These are phyloP conservation scores for Hypselothyrea guttata DNA, from an alignment of 2,888 invertebrate species.

Conservation along the genomic window DNA sequence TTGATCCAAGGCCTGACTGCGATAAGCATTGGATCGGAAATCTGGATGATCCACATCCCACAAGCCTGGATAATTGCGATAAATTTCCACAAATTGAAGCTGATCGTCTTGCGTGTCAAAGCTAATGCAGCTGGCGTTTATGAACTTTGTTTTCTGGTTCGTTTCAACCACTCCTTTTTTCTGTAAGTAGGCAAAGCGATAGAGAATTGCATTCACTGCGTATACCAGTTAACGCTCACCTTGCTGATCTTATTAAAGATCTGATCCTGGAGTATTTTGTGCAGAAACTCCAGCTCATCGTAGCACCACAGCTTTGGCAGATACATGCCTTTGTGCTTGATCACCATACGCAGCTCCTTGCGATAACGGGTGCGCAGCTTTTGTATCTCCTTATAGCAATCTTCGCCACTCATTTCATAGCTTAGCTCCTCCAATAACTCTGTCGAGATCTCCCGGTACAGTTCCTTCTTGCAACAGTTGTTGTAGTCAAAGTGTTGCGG, in stretches of 20 bases:
- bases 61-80: conserved; percentile 65
- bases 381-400: conserved; percentile 71
- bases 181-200: conserved; percentile 23
- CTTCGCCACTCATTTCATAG: conserved; percentile 60
- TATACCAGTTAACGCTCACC: conserved; percentile 35
- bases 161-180: conserved; percentile 68
- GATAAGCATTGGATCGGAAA: conserved; percentile 73
- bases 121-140: conserved; percentile 54
- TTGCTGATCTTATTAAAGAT: conserved; percentile 68
- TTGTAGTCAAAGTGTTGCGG: conserved; percentile 63
- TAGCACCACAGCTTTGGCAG: conserved; percentile 78
- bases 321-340: conserved; percentile 74
- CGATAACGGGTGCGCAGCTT: conserved; percentile 75
- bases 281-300: conserved; percentile 75
- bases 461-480: conserved; percentile 58
- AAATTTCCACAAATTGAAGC: conserved; percentile 75
- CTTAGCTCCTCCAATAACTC: conserved; percentile 61
- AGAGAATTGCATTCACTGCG: neutral
- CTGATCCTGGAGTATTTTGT: conserved; percentile 69
- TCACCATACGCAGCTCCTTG: conserved; percentile 70
- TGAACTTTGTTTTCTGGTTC: conserved; percentile 65
- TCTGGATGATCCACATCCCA: conserved; percentile 80
- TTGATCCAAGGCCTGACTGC: conserved; percentile 65
- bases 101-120: conserved; percentile 63
- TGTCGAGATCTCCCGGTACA: conserved; percentile 56